Percentiles rank a stretch among this genome's conserved stretches.
These are phyloP conservation scores for Aphelinus certus DNA, from an alignment of 1,140 invertebrate genomes.

Conservation along the genomic window DNA sequence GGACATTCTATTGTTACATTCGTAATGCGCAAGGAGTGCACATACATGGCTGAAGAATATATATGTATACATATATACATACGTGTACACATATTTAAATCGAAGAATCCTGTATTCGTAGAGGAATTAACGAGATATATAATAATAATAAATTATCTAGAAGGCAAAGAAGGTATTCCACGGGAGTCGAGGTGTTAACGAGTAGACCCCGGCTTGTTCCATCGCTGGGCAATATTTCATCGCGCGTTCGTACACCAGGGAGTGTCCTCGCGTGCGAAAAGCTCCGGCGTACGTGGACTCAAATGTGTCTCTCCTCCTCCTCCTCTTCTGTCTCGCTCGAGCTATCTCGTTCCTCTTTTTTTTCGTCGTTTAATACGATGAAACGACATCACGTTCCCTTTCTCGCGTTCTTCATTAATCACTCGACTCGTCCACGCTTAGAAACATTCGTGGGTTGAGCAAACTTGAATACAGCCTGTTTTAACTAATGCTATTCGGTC, in stretches of 20 bases:
- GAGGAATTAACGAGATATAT: not conserved
- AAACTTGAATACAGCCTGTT: conserved; percentile 7
- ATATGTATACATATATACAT: no score
- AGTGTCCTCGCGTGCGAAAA: conserved; percentile 32
- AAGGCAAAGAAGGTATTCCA: not conserved
- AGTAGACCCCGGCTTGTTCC: conserved; percentile 20
- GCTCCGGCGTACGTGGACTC: conserved; percentile 5
- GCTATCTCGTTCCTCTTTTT: not conserved
- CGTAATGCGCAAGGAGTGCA: no score
- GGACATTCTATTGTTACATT: no score
- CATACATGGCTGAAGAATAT: no score
- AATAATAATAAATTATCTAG: not conserved
- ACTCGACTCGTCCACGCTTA: conserved; percentile 21
- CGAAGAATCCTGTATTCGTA: not conserved
- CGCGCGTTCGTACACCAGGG: not conserved
- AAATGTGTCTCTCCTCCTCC: not conserved
- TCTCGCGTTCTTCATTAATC: conserved; percentile 28
- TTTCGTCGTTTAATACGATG: conserved; percentile 18
- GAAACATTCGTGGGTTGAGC: conserved; percentile 17
- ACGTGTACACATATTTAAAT: not conserved
- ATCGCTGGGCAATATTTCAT: conserved; percentile 31
- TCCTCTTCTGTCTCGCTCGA: not conserved
- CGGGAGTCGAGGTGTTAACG: conserved; percentile 14
- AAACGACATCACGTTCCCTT: conserved; percentile 4
- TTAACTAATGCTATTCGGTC: no score